These are phyloP conservation scores for Neotragus moschatus DNA, from an alignment of 2,113 vertebrate species.

Conservation along the genomic window DNA sequence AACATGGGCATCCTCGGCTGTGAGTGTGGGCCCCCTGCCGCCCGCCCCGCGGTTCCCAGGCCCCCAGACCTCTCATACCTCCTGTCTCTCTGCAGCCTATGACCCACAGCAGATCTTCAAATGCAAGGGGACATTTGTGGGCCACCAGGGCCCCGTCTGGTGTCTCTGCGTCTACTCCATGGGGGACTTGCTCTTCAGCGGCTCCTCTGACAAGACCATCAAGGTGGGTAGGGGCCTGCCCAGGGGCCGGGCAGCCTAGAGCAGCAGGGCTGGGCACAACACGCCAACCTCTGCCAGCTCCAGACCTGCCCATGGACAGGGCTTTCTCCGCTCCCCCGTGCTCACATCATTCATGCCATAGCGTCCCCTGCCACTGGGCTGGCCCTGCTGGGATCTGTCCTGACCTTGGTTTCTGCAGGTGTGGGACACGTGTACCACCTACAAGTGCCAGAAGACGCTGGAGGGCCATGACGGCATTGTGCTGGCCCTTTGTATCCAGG, in stretches of 20 bases:
- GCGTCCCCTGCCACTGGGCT: background rate
- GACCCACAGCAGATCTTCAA: constrained; percentile 99
- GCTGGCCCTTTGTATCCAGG: constrained; percentile 97
- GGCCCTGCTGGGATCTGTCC: background rate
- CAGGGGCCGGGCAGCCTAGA: background rate
- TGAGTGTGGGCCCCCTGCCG: constrained; percentile 79
- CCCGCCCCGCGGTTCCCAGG: accelerated
- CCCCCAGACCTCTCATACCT: background rate
- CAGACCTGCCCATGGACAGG: background rate
- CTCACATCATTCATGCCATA: constrained; percentile 5
- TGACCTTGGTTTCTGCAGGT: constrained; percentile 84
- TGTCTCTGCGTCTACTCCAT: constrained; percentile 98
- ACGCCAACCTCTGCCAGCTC: background rate
- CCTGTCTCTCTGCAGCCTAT: constrained; percentile 84
- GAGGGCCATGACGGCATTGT: constrained; percentile 99
- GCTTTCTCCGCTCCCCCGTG: background rate
- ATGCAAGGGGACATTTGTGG: constrained; percentile 98
- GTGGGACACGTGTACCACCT: constrained; percentile 99
- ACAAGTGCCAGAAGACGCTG: constrained; percentile 99
- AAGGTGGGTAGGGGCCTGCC: constrained; percentile 83
- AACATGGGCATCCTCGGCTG: constrained; percentile 99
- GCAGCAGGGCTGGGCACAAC: background rate
- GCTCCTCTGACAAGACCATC: constrained; percentile 99
- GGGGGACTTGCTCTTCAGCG: constrained; percentile 97
- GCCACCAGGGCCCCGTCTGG: constrained; percentile 98